These are phyloP conservation scores for Podarcis cretensis DNA, from an alignment of 2,113 vertebrate species.

Conservation along the genomic window DNA sequence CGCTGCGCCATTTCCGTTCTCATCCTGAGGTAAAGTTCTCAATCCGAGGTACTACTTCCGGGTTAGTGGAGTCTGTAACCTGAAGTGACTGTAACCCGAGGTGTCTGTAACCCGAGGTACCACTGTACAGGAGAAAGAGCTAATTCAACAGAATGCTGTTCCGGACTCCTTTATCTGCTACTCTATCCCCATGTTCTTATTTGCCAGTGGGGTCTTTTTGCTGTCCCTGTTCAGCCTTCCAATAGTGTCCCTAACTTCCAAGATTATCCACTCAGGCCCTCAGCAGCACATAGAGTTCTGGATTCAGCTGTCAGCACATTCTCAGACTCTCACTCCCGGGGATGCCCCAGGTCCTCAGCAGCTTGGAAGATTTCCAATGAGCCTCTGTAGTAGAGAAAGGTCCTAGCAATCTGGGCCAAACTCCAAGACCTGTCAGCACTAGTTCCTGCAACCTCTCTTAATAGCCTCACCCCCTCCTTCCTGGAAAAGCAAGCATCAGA, in stretches of 20 bases:
- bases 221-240: neutral
- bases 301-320: slow-evolving; percentile 21
- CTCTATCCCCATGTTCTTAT: neutral
- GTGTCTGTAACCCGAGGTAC: neutral
- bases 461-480: neutral
- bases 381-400: neutral
- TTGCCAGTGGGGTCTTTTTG: neutral
- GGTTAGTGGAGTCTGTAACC: neutral
- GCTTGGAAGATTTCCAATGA: slow-evolving; percentile 15
- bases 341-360: slow-evolving; percentile 5
- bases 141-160: neutral
- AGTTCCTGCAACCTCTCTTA: slow-evolving; percentile 3
- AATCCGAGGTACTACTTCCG: no score
- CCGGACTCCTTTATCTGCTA: neutral
- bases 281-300: neutral
- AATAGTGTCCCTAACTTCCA: neutral
- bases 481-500: neutral
- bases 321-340: neutral
- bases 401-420: neutral
- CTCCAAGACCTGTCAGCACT: slow-evolving; percentile 26
- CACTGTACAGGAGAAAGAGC: neutral
- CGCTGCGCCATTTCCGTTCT: no score
- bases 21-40: no score
- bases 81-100: neutral
- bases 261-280: neutral